A percentile compares a stretch with the other conserved stretches of the same genome.
These are phyloP conservation scores for Forpus xanthops DNA, from an alignment of 2,797 vertebrate species.

Conservation along the genomic window DNA sequence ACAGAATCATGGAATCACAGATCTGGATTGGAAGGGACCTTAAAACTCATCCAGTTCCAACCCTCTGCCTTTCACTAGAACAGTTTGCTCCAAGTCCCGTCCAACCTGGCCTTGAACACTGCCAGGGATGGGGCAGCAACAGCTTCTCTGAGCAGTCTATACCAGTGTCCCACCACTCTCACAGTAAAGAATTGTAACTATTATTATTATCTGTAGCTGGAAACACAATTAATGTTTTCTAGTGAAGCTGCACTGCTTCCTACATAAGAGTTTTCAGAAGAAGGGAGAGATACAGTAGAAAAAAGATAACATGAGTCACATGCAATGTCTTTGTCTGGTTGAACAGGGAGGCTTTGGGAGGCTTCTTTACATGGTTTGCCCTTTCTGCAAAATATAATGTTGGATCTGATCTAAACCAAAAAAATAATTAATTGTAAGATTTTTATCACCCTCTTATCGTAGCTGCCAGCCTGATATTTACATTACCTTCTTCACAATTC, in stretches of 20 bases:
- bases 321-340: neutral
- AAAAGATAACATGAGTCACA: neutral
- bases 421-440: fast-evolving
- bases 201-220: neutral
- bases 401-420: neutral
- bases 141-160: neutral
- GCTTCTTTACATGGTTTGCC: neutral
- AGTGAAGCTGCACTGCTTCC: neutral
- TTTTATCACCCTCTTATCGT: neutral
- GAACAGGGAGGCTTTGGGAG: neutral
- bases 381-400: neutral
- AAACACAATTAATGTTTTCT: neutral
- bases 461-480: neutral
- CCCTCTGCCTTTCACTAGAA: neutral
- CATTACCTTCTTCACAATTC: neutral
- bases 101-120: neutral
- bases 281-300: neutral
- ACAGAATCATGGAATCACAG: neutral
- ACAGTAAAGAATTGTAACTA: neutral
- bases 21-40: neutral
- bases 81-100: neutral
- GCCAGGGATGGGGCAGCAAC: neutral
- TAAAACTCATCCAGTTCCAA: neutral
- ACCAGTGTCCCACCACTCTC: neutral
- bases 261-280: neutral